These are phyloP conservation scores for Zophobas morio DNA, from an alignment of 1,140 invertebrate species.

Conservation along the genomic window DNA sequence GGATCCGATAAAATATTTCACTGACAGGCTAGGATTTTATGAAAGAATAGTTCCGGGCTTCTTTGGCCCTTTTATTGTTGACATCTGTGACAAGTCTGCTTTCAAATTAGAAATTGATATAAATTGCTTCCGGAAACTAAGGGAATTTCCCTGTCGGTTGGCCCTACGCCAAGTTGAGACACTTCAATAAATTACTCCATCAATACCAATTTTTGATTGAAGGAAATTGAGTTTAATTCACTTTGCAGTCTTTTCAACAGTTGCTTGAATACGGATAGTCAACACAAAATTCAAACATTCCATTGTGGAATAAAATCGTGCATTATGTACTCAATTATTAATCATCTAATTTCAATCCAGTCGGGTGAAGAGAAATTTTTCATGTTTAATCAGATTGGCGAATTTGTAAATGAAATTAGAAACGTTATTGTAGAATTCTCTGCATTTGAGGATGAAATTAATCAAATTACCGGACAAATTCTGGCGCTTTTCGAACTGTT, in stretches of 20 bases:
- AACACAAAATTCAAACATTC: neutral
- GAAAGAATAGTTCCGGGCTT: slow-evolving; percentile 13
- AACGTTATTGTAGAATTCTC: slow-evolving; percentile 1
- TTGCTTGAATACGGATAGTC: no score
- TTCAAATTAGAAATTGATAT: slow-evolving; percentile 35
- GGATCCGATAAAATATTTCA: neutral
- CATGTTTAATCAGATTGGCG: slow-evolving; percentile 5
- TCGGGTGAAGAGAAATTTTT: neutral
- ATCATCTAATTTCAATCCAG: neutral
- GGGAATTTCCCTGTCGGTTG: slow-evolving; percentile 13
- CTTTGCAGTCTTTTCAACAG: neutral
- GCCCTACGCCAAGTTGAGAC: slow-evolving; percentile 11
- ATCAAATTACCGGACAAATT: neutral
- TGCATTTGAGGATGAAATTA: slow-evolving; percentile 11
- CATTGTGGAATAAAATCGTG: neutral
- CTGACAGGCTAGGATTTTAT: slow-evolving; percentile 4
- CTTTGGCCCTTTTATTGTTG: slow-evolving; percentile 17
- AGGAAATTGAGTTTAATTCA: neutral
- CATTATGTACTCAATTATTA: neutral
- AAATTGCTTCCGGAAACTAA: slow-evolving; percentile 30
- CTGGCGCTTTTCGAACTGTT: neutral
- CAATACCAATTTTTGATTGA: slow-evolving; percentile 11
- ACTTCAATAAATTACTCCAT: slow-evolving; percentile 10
- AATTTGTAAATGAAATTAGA: slow-evolving; percentile 12
- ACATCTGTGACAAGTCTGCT: slow-evolving; percentile 20